Evolutionary conservation across 2,888 invertebrate genomes (phyloP), one percentile per base, ranked within the genome.

Genomic region (Agrilus cyanescens): DNA sequence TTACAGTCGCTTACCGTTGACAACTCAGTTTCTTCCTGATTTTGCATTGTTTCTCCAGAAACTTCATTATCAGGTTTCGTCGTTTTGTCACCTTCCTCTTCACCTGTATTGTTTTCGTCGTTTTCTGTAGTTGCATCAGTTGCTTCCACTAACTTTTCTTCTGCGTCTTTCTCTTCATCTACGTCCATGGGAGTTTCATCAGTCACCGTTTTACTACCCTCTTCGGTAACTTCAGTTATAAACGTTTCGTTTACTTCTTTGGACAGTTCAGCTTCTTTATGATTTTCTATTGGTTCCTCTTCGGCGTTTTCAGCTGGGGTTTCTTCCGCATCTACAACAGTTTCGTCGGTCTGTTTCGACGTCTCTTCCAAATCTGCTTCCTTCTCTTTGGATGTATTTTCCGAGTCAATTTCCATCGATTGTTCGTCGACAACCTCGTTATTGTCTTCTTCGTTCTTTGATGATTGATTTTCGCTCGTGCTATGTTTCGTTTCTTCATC

Each of bases 391-490:
- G 18, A 41, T 36, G 32, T 43, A 12, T 10, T 38, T 12, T 41
- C 37, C n/a, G 10, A 4, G 30, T 12, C 39, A 18, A 34, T 12
- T 43, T 37, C 34, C 37, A 39, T 29, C 14, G 16, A 12, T 30
- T 44, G n/a, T 18, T 34, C 6, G 2, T 33, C 30, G 12, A 13
- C 37, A 2, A 32, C 43, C 13, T 18, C 29, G 13, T 37, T 35
- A 29, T 36, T 40, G 12, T 40, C 37, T 33, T 46, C 43, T 31
- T 46, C 43, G 14, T 47, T 41, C 18, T 37, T 37, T 34, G 16
- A 30, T 15, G 38, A 39, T 30, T 44, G 37, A 30, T 41, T 41
- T 16, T 37, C 40, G 7, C 38, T 41, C 7, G 16, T 20, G 10
- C 12, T 12, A 44, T 44, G 16, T 32, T 33, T 43, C 39, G 29